phyloP scores from a whole-genome alignment of 1,140 invertebrate genomes.

The Daktulosphaira vitifoliae region DNA sequence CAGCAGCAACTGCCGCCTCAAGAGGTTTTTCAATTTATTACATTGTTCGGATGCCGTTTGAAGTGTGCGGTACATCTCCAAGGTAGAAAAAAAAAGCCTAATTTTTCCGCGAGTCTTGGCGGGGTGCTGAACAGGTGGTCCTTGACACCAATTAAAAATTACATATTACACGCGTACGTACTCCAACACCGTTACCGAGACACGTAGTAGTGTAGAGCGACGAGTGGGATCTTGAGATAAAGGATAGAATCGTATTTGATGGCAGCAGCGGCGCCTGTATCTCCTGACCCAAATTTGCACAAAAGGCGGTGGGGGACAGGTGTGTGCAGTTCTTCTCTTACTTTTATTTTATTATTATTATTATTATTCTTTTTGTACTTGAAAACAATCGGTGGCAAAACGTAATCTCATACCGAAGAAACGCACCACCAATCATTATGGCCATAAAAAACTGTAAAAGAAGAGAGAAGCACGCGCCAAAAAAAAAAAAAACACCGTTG shows the following conservation, averaged over 20 bases:
- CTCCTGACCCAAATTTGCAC: constrained; percentile 27
- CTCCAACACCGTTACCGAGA: too few relatives aligned
- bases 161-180: neutral
- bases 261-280: constrained; percentile 6
- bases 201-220: too few relatives aligned
- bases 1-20: constrained; percentile 11
- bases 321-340: neutral
- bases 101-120: constrained; percentile 29
- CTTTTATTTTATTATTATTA: neutral
- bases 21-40: constrained; percentile 19
- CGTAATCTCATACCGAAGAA: constrained; percentile 1
- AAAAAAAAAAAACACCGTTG: constrained; percentile 12
- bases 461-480: constrained; percentile 28
- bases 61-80: constrained; percentile 26
- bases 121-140: constrained; percentile 31
- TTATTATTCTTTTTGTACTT: neutral
- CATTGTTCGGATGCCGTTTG: constrained; percentile 4
- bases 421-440: neutral
- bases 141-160: constrained; percentile 32
- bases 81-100: constrained; percentile 6
- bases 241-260: neutral
- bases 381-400: constrained; percentile 19
- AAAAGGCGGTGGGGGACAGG: constrained; percentile 2
- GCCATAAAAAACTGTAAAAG: constrained; percentile 1
- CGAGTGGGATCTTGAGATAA: neutral